Evolutionary conservation across 2,888 invertebrate genomes (phyloP), one percentile per base, ranked within the genome.

Genomic region (Thumatha senex): DNA sequence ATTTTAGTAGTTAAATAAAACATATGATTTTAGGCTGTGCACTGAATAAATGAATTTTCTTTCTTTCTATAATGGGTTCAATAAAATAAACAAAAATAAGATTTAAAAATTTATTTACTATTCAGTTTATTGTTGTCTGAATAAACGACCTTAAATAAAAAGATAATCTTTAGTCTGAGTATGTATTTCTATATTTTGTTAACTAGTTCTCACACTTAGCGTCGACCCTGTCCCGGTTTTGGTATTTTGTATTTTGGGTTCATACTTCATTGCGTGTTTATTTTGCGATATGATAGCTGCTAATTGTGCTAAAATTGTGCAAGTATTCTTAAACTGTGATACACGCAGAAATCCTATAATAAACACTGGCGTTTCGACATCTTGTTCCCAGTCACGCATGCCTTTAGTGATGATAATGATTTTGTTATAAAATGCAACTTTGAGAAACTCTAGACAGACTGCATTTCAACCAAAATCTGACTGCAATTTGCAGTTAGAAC

Each of bases 141-240:
- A 44, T 41, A 48, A 53, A 48, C 9, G 52, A 54, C 60, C 58
- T 58, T 54, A 71, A 65, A 51, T 72, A 72, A 69, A 66, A 64
- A 64, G 60, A 69, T 67, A 67, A 71, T 65, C 61, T 67, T 62
- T 63, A 35, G 18, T 4, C 18, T 24, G 18, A 24, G 18, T 24
- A 61, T 58, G 55, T 51, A 34, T 59, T 58, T 67, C 71, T 70
- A 62, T 59, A 53, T 54, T 50, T 58, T 50, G 52, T 56, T 59
- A 61, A 56, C 59, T 67, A 53, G 51, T 79, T 86, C 85, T 82
- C 84, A 85, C 84, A 83, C 81, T 83, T 82, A 78, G 69, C 65
- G 64, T 66, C 76, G 85, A 79, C 84, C 84, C 78, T 84, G 85
- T 80, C 70, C 82, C 53, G 71, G 73, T 73, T 74, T 48, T 11